Conservation (phyloP, 2,113 vertebrate genomes). For the Serinus canaria region DNA sequence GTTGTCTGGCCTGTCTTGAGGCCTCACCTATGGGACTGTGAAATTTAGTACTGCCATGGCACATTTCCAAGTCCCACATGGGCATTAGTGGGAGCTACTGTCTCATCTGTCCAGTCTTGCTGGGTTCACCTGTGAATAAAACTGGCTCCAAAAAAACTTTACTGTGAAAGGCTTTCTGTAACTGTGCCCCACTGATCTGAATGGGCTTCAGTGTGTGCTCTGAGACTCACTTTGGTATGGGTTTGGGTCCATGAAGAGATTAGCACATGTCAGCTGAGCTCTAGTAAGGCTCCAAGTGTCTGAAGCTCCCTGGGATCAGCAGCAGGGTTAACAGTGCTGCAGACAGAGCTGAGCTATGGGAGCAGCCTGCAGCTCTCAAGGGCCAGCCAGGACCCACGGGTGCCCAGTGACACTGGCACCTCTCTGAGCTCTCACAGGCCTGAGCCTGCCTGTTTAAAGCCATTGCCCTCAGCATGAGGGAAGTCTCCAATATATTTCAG, state of each 20-base stretch:
- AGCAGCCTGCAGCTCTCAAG: background rate
- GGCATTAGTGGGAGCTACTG: background rate
- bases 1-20: background rate
- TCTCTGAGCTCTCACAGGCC: background rate
- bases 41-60: background rate
- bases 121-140: background rate
- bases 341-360: background rate
- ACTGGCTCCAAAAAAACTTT: background rate
- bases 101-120: background rate
- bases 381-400: rapidly evolving
- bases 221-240: background rate
- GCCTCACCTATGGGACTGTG: background rate
- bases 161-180: background rate
- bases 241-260: background rate
- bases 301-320: background rate
- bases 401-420: background rate
- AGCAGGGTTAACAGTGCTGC: background rate
- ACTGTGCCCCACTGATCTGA: background rate
- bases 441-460: background rate
- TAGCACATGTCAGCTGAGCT: background rate
- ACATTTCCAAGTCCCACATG: background rate
- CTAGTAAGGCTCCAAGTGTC: background rate
- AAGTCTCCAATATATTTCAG: background rate
- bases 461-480: background rate
- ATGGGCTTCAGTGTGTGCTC: background rate